Evolutionary conservation across 2,797 vertebrate genomes (phyloP).

Genomic region (Notolepis coatsorum): DNA sequence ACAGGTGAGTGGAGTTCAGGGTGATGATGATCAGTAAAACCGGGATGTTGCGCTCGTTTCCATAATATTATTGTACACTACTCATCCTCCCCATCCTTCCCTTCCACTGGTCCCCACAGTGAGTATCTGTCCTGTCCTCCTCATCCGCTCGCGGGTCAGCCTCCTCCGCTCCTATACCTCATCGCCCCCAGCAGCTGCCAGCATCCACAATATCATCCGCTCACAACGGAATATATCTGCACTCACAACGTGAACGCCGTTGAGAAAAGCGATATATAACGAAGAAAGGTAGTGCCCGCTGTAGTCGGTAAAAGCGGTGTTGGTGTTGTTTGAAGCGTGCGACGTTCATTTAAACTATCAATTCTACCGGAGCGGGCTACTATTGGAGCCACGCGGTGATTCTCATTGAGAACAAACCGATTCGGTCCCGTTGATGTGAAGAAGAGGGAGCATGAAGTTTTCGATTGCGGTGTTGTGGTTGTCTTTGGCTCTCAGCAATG

Average conservation of each 20-base stretch:
- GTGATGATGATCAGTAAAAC: no score
- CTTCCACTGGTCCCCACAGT: neutral
- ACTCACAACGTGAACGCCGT: constrained; percentile 24
- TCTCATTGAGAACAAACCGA: constrained; percentile 1
- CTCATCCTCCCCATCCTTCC: neutral
- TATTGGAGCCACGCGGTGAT: constrained; percentile 33
- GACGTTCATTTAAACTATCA: constrained; percentile 33
- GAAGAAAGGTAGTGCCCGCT: neutral
- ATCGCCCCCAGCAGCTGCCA: constrained; percentile 17
- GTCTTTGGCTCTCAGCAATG: constrained; percentile 43
- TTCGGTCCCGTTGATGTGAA: neutral
- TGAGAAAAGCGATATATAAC: constrained; percentile 19
- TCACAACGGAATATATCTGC: no score
- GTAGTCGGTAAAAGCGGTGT: constrained; percentile 9
- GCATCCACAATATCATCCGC: no score
- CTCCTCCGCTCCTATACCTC: constrained; percentile 54
- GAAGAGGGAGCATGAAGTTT: constrained; percentile 70
- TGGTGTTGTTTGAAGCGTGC: constrained; percentile 20
- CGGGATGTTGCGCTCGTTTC: no score
- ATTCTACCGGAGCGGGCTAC: constrained; percentile 6
- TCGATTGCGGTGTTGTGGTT: constrained; percentile 59
- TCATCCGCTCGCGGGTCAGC: constrained; percentile 49
- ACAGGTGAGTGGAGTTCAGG: no score
- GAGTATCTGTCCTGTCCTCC: constrained; percentile 14
- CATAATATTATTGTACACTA: constrained; percentile 1